These are phyloP conservation scores for Didymodactylos carnosus DNA, from an alignment of 2,888 invertebrate species.

Conservation along the genomic window DNA sequence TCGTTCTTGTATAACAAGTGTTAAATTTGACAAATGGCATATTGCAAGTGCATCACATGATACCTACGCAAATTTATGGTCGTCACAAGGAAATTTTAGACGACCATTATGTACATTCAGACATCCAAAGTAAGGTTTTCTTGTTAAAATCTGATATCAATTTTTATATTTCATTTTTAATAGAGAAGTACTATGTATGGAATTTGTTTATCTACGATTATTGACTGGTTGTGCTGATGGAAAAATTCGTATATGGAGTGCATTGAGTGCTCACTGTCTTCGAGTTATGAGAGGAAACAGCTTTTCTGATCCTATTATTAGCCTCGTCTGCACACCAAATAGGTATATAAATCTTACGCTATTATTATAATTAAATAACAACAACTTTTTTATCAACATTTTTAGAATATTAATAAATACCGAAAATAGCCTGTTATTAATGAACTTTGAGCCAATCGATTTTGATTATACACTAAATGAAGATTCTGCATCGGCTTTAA, in stretches of 20 bases:
- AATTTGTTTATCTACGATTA: conserved; percentile 29
- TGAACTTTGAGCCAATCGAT: conserved; percentile 9
- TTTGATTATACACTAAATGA: conserved; percentile 7
- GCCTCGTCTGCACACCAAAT: background rate
- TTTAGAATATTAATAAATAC: conserved; percentile 12
- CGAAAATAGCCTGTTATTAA: background rate
- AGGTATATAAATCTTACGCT: background rate
- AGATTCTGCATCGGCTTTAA: background rate
- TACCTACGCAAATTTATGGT: conserved; percentile 32
- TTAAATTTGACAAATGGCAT: conserved; percentile 33
- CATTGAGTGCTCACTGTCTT: conserved; percentile 30
- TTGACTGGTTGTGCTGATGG: conserved; percentile 33
- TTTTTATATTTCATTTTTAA: conserved; percentile 2
- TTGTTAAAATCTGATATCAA: background rate
- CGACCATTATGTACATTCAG: conserved; percentile 29
- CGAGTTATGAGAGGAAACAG: conserved; percentile 34
- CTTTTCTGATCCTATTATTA: conserved; percentile 29
- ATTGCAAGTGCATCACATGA: conserved; percentile 30
- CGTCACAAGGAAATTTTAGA: conserved; percentile 26
- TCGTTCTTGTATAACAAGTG: conserved; percentile 25
- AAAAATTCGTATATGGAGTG: conserved; percentile 32
- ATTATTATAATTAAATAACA: background rate
- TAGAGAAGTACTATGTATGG: conserved; percentile 31
- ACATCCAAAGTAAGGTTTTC: conserved; percentile 28
- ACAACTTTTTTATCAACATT: background rate